phyloP scores from a whole-genome alignment of 35 echinoderm and acorn worm genomes.

The Apostichopus californicus region DNA sequence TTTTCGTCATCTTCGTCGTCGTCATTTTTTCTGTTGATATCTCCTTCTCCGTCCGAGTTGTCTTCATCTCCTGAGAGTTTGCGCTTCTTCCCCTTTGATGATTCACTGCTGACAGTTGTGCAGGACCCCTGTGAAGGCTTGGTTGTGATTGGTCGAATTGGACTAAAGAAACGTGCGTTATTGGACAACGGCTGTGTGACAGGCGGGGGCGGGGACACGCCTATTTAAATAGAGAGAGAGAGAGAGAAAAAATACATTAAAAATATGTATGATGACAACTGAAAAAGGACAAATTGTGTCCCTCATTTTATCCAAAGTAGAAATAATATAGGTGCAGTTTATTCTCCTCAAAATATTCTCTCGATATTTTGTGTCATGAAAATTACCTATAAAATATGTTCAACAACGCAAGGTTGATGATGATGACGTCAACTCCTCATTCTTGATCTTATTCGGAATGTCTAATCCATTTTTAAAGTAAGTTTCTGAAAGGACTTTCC shows the following conservation, averaged over 20 bases:
- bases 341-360: too few relatives aligned
- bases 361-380: too few relatives aligned
- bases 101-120: not conserved
- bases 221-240: conserved; percentile 10
- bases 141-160: conserved; percentile 50
- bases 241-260: not conserved
- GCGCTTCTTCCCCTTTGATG: conserved; percentile 18
- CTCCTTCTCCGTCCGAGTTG: not conserved
- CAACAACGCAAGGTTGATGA: too few relatives aligned
- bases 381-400: too few relatives aligned
- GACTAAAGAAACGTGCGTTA: conserved; percentile 40
- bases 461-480: too few relatives aligned
- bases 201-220: conserved; percentile 41
- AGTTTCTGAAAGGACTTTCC: too few relatives aligned
- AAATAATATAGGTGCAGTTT: too few relatives aligned
- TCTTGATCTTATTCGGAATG: too few relatives aligned
- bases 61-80: conserved; percentile 10
- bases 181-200: conserved; percentile 58
- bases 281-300: too few relatives aligned
- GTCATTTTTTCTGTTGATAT: not conserved
- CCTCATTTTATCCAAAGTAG: too few relatives aligned
- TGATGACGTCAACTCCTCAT: too few relatives aligned
- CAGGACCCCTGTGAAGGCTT: conserved; percentile 15
- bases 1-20: not conserved
- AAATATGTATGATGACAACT: too few relatives aligned